Evolutionary conservation across 1,140 invertebrate species (phyloP).

Genomic region (Drosophila pectinifera): DNA sequence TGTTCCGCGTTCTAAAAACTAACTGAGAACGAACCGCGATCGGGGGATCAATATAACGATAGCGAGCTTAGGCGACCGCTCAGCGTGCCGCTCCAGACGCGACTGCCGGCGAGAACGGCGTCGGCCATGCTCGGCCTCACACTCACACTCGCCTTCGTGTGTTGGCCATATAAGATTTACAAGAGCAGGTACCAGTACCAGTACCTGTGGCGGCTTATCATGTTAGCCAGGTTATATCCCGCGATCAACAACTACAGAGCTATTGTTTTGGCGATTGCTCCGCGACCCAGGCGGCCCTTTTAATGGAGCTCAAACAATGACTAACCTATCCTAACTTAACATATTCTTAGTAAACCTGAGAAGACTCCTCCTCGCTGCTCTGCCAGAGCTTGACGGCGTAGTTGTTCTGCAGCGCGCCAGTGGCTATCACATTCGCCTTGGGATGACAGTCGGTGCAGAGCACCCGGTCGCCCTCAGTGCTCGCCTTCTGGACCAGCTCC

Average conservation of each 20-base stretch:
- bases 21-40: background rate
- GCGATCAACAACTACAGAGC: constrained; percentile 37
- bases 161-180: constrained; percentile 52
- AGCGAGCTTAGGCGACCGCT: constrained; percentile 45
- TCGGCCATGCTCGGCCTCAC: background rate
- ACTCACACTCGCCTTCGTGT: constrained; percentile 1
- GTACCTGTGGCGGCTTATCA: constrained; percentile 46
- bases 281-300: background rate
- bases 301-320: constrained; percentile 4
- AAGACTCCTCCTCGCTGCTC: constrained; percentile 26
- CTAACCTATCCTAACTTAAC: constrained; percentile 1
- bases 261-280: constrained; percentile 7
- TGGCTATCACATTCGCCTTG: constrained; percentile 55
- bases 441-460: constrained; percentile 66
- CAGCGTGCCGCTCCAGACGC: constrained; percentile 57
- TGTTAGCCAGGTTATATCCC: constrained; percentile 9
- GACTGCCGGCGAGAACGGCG: constrained; percentile 32
- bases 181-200: constrained; percentile 46
- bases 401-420: constrained; percentile 26
- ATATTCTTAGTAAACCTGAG: background rate
- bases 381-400: constrained; percentile 55
- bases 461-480: constrained; percentile 27
- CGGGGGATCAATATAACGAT: constrained; percentile 1
- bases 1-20: constrained; percentile 13
- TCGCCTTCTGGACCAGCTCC: constrained; percentile 56